phyloP scores from a whole-genome alignment of 2,113 vertebrate genomes.

The Brachypodius melanocephalos region DNA sequence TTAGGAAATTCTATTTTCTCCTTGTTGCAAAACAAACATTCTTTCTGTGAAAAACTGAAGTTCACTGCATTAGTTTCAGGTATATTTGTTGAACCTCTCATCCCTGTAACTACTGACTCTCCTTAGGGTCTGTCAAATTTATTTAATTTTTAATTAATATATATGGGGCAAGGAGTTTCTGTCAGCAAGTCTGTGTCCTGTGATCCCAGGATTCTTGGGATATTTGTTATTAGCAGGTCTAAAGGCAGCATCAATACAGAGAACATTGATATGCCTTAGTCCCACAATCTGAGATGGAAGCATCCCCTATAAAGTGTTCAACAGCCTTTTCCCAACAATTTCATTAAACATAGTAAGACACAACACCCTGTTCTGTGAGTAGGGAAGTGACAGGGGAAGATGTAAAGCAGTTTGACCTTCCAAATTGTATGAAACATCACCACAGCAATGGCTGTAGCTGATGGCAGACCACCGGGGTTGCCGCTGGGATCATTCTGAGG shows the following conservation, averaged over 20 bases:
- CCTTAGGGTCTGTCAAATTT: background rate
- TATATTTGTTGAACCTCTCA: background rate
- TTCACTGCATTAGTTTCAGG: background rate
- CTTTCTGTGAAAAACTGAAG: background rate
- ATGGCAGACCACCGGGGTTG: background rate
- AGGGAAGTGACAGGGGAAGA: rapidly evolving
- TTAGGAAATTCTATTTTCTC: background rate
- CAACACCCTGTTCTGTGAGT: rapidly evolving
- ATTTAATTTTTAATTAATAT: background rate
- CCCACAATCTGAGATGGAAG: background rate
- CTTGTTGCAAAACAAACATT: rapidly evolving
- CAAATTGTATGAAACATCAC: background rate
- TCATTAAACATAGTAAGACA: rapidly evolving
- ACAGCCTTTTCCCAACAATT: background rate
- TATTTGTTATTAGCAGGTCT: background rate
- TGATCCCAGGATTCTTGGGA: background rate
- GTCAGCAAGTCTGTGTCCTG: background rate
- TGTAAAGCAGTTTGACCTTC: background rate
- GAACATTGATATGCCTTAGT: background rate
- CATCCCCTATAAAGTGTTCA: rapidly evolving
- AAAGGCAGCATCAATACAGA: background rate
- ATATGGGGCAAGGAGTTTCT: background rate
- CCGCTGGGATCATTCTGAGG: background rate
- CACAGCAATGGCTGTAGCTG: rapidly evolving
- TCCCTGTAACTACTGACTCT: background rate